A percentile compares a stretch with the other conserved stretches of the same genome.
phyloP scores from a whole-genome alignment of 2,888 invertebrate species.

The Heterodera filipjevi region DNA sequence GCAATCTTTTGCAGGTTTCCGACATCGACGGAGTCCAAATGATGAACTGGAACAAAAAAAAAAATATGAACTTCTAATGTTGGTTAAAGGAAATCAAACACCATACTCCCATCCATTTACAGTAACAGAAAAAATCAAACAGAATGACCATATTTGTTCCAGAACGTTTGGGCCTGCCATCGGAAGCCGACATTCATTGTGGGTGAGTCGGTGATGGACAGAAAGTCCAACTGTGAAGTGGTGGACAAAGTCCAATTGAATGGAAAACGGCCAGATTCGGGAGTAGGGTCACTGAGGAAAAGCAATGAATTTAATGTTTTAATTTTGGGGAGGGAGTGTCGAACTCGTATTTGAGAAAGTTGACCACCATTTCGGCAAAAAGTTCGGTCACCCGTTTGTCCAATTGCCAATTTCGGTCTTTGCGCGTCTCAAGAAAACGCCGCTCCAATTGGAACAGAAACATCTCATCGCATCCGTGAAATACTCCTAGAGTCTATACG shows the following conservation, averaged over 20 bases:
- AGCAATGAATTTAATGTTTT: neutral
- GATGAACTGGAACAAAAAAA: slow-evolving; percentile 34
- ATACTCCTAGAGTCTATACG: slow-evolving; percentile 53
- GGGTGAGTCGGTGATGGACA: slow-evolving; percentile 63
- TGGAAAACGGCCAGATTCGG: slow-evolving; percentile 54
- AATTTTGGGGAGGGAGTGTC: slow-evolving; percentile 5
- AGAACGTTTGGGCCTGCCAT: slow-evolving; percentile 65
- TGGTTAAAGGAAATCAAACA: no score
- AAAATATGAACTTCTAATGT: neutral
- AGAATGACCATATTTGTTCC: slow-evolving; percentile 61
- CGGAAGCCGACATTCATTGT: slow-evolving; percentile 56
- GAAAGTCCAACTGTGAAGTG: slow-evolving; percentile 56
- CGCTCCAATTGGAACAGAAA: slow-evolving; percentile 65
- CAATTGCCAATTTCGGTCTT: slow-evolving; percentile 65
- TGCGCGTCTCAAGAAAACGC: slow-evolving; percentile 56
- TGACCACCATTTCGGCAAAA: slow-evolving; percentile 63
- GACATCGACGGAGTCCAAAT: slow-evolving; percentile 64
- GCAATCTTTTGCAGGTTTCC: slow-evolving; percentile 61
- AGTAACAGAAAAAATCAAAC: neutral
- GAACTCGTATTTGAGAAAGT: slow-evolving; percentile 61
- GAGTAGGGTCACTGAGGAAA: slow-evolving; percentile 61
- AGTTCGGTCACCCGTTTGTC: slow-evolving; percentile 65
- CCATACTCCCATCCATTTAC: no score
- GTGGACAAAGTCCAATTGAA: slow-evolving; percentile 65
- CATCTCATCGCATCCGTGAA: slow-evolving; percentile 64